A percentile compares a stretch with the other conserved stretches of the same genome.
phyloP scores from a whole-genome alignment of 2,888 invertebrate species.

The Tethea ocularis region DNA sequence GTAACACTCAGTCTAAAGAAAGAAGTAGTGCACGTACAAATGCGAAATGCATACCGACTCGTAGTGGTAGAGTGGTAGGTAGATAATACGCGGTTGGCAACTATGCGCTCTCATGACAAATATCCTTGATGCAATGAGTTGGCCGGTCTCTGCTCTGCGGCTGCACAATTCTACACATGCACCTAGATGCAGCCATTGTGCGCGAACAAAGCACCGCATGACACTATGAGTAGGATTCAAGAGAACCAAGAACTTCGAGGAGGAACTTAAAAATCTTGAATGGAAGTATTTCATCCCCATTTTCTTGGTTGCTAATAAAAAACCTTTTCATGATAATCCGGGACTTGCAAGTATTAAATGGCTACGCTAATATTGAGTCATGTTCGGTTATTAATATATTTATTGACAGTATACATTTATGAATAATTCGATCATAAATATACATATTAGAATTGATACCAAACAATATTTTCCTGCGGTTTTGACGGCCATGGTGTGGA shows the following conservation, averaged over 20 bases:
- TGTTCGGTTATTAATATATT: background rate
- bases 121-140: constrained; percentile 61
- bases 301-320: constrained; percentile 51
- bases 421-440: background rate
- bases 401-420: background rate
- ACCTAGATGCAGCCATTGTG: constrained; percentile 61
- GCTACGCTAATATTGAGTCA: background rate
- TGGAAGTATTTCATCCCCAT: constrained; percentile 68
- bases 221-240: constrained; percentile 61
- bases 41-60: constrained; percentile 42
- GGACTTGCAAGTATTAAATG: background rate
- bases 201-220: constrained; percentile 68
- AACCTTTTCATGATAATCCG: constrained; percentile 27
- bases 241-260: constrained; percentile 66
- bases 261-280: constrained; percentile 75
- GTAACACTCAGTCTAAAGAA: constrained; percentile 36
- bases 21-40: constrained; percentile 37
- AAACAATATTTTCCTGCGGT: background rate
- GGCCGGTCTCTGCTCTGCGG: constrained; percentile 61
- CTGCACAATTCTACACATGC: constrained; percentile 66
- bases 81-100: constrained; percentile 25
- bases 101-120: constrained; percentile 58
- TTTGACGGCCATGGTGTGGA: background rate
- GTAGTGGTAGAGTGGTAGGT: constrained; percentile 22
- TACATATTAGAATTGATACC: background rate